Evolutionary conservation across 1,140 invertebrate species (phyloP).

Genomic region (Papilio glaucus): DNA sequence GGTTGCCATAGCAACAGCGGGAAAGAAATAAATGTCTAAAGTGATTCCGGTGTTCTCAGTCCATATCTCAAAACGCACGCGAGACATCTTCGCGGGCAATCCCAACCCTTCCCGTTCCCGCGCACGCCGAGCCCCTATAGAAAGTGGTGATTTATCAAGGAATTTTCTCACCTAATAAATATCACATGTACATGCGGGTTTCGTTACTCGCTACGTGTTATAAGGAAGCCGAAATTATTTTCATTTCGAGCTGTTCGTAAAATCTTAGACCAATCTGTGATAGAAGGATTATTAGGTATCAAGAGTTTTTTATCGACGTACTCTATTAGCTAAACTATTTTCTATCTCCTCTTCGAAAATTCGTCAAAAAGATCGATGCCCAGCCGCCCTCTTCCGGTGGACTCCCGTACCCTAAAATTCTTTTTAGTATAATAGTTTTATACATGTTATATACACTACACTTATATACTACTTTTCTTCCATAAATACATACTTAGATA

Average conservation of each 20-base stretch:
- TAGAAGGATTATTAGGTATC: too few relatives aligned
- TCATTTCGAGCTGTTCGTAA: not conserved
- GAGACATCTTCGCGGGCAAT: conserved; percentile 42
- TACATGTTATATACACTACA: too few relatives aligned
- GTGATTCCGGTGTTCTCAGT: not conserved
- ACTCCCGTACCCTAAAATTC: too few relatives aligned
- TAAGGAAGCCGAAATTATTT: conserved; percentile 31
- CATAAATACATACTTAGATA: too few relatives aligned
- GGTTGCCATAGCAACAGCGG: not conserved
- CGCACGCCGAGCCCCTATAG: conserved; percentile 47
- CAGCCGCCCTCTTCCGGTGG: too few relatives aligned
- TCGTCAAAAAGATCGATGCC: too few relatives aligned
- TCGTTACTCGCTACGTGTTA: conserved; percentile 21
- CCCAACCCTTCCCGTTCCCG: conserved; percentile 58
- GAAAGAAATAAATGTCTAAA: conserved; percentile 4
- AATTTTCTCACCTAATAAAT: conserved; percentile 73
- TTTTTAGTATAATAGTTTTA: too few relatives aligned
- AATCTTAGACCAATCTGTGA: too few relatives aligned
- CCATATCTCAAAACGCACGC: conserved; percentile 37
- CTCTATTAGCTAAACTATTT: too few relatives aligned
- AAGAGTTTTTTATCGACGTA: too few relatives aligned
- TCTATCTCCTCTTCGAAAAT: too few relatives aligned
- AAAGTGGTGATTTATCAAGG: conserved; percentile 68
- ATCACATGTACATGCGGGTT: conserved; percentile 54
- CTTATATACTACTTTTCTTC: too few relatives aligned